Evolutionary conservation across 2,888 invertebrate genomes (phyloP), one percentile per base, ranked within the genome.

Genomic region (Alloplasta piceator): DNA sequence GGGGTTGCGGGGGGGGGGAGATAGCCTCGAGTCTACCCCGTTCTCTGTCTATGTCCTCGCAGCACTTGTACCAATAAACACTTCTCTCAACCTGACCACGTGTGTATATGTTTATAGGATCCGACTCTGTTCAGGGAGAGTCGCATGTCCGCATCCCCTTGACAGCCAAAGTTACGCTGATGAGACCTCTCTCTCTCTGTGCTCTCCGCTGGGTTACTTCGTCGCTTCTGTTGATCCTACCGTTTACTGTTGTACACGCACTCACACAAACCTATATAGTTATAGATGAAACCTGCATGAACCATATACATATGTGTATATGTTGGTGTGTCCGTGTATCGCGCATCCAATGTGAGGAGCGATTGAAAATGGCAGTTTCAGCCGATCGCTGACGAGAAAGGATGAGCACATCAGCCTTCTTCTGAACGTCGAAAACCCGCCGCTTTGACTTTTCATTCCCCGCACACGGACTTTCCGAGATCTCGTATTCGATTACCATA

Each of bases 121-220:
- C 10, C 36, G 50, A 26, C 67, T 67, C 41, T 75, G 26, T 26
- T 26, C 26, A 66, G 16, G 26, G 36, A 36, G 26, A 26, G 60
- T 67, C 75, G 66, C 74, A 74, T 67, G 60, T 75, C 68, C 74
- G 71, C 73, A 71, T 50, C 58, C 39, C 58, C 74, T 66, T 85
- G 89, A 88, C 87, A 87, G 84, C 82, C 83, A 84, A 86, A 89
- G 89, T 88, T 89, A 89, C 89, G 86, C 87, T 88, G 87, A 89
- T 88, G 88, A 89, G 87, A 78, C 64, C 74, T 52, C 58, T 73
- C 26, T 73, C 26, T 26, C 72, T 63, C 70, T 56, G 39, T 43
- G 60, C 60, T 50, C 58, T 58, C 9, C 50, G 14, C 58, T 26
- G 43, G 10, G 60, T 64, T 16, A 61, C 58, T 14, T 38, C 9